phyloP scores from a whole-genome alignment of 2,113 vertebrate genomes.

The Sylvilagus bachmani region DNA sequence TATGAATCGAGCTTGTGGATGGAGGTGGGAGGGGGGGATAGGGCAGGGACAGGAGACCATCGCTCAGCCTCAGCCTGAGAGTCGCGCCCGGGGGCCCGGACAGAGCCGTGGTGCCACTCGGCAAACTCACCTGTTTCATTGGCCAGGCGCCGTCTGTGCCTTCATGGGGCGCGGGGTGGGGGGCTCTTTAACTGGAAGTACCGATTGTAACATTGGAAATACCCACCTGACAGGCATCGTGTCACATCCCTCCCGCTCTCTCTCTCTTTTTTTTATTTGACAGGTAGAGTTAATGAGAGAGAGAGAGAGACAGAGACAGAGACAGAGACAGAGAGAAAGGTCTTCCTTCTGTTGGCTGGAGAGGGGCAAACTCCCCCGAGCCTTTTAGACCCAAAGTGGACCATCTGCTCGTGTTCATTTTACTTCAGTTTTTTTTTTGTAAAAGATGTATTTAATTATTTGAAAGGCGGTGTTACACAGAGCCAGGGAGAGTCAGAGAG shows the following conservation, averaged over 20 bases:
- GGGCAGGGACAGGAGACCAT: background rate
- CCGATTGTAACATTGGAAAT: background rate
- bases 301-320: no score
- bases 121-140: background rate
- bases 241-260: background rate
- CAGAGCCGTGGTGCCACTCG: background rate
- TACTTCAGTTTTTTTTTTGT: no score
- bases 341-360: no score
- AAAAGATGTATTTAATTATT: no score
- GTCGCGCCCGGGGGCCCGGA: background rate
- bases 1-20: background rate
- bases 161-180: background rate
- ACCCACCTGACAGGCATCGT: fast-evolving
- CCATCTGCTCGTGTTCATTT: fast-evolving
- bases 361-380: background rate
- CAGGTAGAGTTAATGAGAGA: no score
- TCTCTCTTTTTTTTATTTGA: no score
- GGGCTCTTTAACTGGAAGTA: background rate
- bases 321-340: no score
- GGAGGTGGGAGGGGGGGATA: background rate
- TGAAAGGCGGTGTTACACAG: no score
- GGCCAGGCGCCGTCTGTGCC: background rate
- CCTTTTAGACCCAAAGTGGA: background rate
- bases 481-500: no score
- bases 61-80: background rate